A percentile compares a stretch with the other conserved stretches of the same genome.
These are phyloP conservation scores for Syndactyla subalaris DNA, from an alignment of 2,797 vertebrate genomes.

Conservation along the genomic window DNA sequence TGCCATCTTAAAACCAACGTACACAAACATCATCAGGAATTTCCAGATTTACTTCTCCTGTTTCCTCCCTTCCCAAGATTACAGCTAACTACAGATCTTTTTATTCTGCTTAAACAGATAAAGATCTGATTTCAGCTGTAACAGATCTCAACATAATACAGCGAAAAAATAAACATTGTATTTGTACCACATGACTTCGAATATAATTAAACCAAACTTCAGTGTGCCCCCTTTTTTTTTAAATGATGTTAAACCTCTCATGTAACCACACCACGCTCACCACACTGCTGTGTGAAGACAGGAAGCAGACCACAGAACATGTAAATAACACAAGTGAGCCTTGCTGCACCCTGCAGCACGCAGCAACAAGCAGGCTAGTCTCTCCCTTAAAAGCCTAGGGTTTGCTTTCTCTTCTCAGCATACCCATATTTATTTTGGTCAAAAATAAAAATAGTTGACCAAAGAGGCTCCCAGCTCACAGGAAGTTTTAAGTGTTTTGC, in stretches of 20 bases:
- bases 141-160: not conserved
- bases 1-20: not conserved
- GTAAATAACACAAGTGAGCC: not conserved
- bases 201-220: not conserved
- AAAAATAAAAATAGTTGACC: not conserved
- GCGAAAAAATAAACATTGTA: not conserved
- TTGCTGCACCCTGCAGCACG: fast-evolving
- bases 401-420: not conserved
- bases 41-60: not conserved
- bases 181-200: not conserved
- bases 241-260: not conserved
- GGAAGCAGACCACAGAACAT: not conserved
- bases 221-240: not conserved
- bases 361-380: not conserved
- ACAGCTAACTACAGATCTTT: not conserved
- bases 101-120: not conserved
- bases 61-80: not conserved
- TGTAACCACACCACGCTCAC: not conserved
- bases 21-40: not conserved
- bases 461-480: not conserved
- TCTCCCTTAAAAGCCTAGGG: not conserved
- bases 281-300: not conserved
- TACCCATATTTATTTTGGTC: not conserved
- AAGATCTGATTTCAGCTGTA: not conserved
- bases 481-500: not conserved